A percentile compares a stretch with the other conserved stretches of the same genome.
Conservation (phyloP, 2,113 vertebrate species). For the Sturnira hondurensis region DNA sequence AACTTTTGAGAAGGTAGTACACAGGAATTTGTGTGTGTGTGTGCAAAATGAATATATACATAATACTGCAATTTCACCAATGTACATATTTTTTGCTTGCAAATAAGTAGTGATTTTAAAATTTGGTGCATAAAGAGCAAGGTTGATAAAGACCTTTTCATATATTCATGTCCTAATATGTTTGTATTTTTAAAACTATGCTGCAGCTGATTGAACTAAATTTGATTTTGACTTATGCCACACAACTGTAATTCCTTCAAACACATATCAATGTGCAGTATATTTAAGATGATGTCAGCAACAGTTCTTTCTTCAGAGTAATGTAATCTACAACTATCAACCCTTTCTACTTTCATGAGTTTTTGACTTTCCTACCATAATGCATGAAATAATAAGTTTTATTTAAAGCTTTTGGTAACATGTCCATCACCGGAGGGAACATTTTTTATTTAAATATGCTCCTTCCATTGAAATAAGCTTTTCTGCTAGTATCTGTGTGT, state of each 20-base stretch:
- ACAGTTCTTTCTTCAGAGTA: constrained; percentile 69
- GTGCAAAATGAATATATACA: background rate
- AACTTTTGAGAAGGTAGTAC: background rate
- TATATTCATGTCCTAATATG: constrained; percentile 50
- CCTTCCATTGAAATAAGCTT: background rate
- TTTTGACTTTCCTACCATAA: constrained; percentile 51
- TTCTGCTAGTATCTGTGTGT: background rate
- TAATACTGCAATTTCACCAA: background rate
- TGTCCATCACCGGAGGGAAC: constrained; percentile 16
- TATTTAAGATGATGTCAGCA: constrained; percentile 77
- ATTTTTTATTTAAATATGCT: constrained; percentile 15
- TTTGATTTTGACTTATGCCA: constrained; percentile 70
- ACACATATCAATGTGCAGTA: constrained; percentile 61
- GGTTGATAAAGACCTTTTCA: constrained; percentile 60
- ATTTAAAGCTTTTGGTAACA: constrained; percentile 36
- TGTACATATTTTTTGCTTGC: constrained; percentile 54
- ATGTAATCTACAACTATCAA: constrained; percentile 68
- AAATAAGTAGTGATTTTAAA: constrained; percentile 59
- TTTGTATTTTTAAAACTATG: constrained; percentile 63
- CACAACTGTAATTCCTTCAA: constrained; percentile 71
- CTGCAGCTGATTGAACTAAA: constrained; percentile 71
- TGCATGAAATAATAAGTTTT: constrained; percentile 48
- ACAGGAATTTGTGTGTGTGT: background rate
- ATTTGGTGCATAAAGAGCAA: constrained; percentile 51
- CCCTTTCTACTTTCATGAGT: constrained; percentile 55